Evolutionary conservation across 2,888 invertebrate genomes (phyloP), one percentile per base, ranked within the genome.

Genomic region (Sussaba pulchella): DNA sequence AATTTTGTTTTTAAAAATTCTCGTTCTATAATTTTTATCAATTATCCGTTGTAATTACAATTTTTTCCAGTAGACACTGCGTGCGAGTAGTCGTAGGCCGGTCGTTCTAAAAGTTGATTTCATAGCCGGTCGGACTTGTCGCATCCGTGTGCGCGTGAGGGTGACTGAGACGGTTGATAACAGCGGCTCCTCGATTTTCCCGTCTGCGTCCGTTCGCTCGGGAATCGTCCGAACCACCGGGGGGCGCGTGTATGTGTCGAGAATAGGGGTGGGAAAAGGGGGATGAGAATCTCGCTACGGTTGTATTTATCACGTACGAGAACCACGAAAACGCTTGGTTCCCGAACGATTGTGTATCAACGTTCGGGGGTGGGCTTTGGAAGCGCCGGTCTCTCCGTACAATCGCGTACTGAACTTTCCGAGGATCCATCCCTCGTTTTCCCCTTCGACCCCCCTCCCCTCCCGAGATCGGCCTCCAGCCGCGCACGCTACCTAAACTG

Each of bases 351-450:
- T 78, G 45, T 45, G 39, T 75, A 63, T n/a, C 26, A n/a, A 6
- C 39, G 39, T 8, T 8, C 10, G 52, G 52, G 12, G 10, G 1
- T 24, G 26, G n/a, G 52, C 67, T 52, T 54, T 63, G 70, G 80
- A 76, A 81, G 81, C 75, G 79, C 81, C 84, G 84, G 84, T 82
- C 84, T 85, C 89, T 87, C 87, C 87, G 85, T 87, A 88, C 87
- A 87, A 87, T 89, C 89, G 87, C 88, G 88, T 87, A 91, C 90
- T 86, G 88, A 87, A 90, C 88, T 89, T 89, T 39, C 31, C 47
- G 63, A 69, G 50, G 14, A 36, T 54, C 59, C 69, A 39, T 69
- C n/a, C n/a, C n/a, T n/a, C n/a, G n/a, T n/a, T n/a, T n/a, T n/a
- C n/a, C n/a, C n/a, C n/a, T n/a, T n/a, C n/a, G n/a, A n/a, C n/a